phyloP scores from a whole-genome alignment of 1,140 invertebrate species.

The Camponotus pennsylvanicus region DNA sequence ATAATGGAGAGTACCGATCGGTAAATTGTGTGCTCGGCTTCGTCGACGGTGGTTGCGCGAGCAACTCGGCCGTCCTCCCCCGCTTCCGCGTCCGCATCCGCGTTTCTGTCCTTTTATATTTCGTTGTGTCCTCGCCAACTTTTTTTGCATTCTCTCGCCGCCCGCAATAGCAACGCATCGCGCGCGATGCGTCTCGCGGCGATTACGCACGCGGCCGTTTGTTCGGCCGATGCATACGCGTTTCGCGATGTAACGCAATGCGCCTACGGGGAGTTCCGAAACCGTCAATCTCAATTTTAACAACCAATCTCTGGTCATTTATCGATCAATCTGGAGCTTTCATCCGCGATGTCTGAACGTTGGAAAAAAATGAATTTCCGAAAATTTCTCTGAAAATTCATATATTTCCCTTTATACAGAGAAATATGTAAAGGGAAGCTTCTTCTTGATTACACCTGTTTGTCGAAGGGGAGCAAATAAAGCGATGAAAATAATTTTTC shows the following conservation, averaged over 20 bases:
- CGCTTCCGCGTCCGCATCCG: neutral
- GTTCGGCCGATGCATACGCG: slow-evolving; percentile 1
- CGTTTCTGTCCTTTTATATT: neutral
- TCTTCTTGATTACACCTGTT: neutral
- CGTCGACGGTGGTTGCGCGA: slow-evolving; percentile 59
- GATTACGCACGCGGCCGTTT: slow-evolving; percentile 18
- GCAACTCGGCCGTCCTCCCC: neutral
- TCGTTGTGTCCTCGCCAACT: slow-evolving; percentile 5
- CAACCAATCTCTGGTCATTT: slow-evolving; percentile 10
- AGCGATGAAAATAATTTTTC: neutral
- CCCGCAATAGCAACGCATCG: slow-evolving; percentile 2
- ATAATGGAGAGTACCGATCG: slow-evolving; percentile 81
- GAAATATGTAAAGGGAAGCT: too few species aligned
- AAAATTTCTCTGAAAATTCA: neutral
- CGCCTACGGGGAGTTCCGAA: neutral
- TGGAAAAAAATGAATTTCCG: slow-evolving; percentile 13
- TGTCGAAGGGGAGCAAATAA: neutral
- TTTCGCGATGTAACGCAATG: slow-evolving; percentile 6
- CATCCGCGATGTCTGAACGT: neutral
- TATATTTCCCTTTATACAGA: neutral
- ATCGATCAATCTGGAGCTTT: slow-evolving; percentile 20
- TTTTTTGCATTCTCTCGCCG: neutral
- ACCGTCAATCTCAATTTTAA: slow-evolving; percentile 38
- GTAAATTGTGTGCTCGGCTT: slow-evolving; percentile 78
- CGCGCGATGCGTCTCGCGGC: slow-evolving; percentile 1